Base-by-base conservation (phyloP, 2,888 invertebrate genomes). In the Drosophila formosana region DNA sequence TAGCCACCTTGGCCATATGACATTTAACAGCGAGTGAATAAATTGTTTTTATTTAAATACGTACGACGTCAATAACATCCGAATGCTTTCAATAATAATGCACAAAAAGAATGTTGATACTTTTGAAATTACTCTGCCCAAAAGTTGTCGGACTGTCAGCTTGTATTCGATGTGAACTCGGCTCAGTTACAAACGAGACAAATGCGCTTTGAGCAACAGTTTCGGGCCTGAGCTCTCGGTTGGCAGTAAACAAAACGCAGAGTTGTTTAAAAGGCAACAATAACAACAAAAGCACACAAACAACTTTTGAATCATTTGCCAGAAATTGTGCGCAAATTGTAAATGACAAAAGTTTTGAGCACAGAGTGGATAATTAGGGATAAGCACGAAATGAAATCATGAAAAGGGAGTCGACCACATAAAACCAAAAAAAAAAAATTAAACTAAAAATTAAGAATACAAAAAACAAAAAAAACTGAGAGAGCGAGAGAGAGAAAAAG, bases 341-440 rank as follows among this genome's bases (percentile, higher is more conserved):
- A 13, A 56, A 37, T 56, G 57, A 37, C 37, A 57, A 47, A 57
- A 57, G 13, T 37, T 47, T 47, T 28, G 45, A 13, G 26, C 13
- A 37, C 26, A 13, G 13, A 37, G 37, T 34, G 56, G 46, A 57
- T 47, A 57, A 66, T 49, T 53, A 43, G 30, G 55, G 34, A 52
- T 57, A 57, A 57, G 47, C 57, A 11, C 26, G 11, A 13, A 49
- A 23, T 5, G 30, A 50, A 39, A 37, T 37, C 46, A 46, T 46
- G 34, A 34, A 37, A 46, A 18, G 9, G 4, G 8, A 39, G 28
- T 39, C 7, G 25, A 47, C 9, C 55, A 32, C 47, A 56, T 74
- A 64, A 28, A 58, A 37, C 23, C 57, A 45, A 28, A 41, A 30
- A n/a, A 45, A 26, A 53, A 51, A 39, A 32, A 46, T 4, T 39